Percentiles rank a stretch among this genome's conserved stretches.
Evolutionary conservation across 1,140 invertebrate genomes (phyloP).

Genomic region (Drosophila kikkawai): DNA sequence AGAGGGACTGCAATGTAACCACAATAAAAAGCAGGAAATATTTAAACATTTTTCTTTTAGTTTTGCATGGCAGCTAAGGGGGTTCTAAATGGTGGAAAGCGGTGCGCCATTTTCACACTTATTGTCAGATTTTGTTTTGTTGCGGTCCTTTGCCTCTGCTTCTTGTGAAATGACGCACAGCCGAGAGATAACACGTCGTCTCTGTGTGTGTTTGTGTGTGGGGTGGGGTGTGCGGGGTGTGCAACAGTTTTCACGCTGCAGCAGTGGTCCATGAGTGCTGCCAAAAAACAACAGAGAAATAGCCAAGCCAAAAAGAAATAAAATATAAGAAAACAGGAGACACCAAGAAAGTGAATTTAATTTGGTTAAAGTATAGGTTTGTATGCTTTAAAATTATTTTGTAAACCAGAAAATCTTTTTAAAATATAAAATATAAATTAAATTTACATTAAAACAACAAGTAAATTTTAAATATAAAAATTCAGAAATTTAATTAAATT

Average conservation of each 20-base stretch:
- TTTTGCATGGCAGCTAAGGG: slow-evolving; percentile 64
- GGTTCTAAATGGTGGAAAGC: slow-evolving; percentile 18
- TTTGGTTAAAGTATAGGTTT: not conserved
- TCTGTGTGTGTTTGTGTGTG: slow-evolving; percentile 9
- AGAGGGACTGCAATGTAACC: slow-evolving; percentile 39
- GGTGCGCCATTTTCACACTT: slow-evolving; percentile 76
- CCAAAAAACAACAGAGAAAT: slow-evolving; percentile 1
- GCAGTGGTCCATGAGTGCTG: slow-evolving; percentile 36
- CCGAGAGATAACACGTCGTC: slow-evolving; percentile 75
- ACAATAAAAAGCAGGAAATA: slow-evolving; percentile 85
- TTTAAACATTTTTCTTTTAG: slow-evolving; percentile 85
- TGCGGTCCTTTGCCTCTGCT: slow-evolving; percentile 38
- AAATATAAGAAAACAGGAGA: not conserved
- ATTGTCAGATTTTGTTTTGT: slow-evolving; percentile 83
- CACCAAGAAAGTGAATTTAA: not conserved
- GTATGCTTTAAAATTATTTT: not conserved
- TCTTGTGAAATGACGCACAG: slow-evolving; percentile 81
- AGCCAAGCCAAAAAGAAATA: not conserved
- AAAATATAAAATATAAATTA: not conserved
- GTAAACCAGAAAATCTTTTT: not conserved
- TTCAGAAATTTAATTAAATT: not conserved
- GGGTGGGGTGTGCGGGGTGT: slow-evolving; percentile 6
- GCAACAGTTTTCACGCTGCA: slow-evolving; percentile 70
- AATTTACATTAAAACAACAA: too few species aligned
- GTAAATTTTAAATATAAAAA: not conserved